These are phyloP conservation scores for Anoura caudifer DNA, from an alignment of 2,113 vertebrate genomes.

Conservation along the genomic window DNA sequence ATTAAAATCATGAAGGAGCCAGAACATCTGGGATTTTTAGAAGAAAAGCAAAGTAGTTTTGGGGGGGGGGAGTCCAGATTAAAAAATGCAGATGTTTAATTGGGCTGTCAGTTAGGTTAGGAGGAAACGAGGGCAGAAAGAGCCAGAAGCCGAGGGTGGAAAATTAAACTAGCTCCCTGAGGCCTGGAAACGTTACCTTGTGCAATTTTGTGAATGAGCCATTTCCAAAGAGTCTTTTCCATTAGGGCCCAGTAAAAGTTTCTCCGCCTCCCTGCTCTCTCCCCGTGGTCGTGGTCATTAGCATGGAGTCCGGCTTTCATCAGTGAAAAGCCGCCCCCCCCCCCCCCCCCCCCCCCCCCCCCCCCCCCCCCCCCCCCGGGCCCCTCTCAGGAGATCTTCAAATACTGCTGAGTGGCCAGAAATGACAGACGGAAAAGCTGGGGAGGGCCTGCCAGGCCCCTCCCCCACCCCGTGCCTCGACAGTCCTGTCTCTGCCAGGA, in stretches of 20 bases:
- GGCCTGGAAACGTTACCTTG: slow-evolving; percentile 28
- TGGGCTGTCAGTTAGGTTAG: slow-evolving; percentile 44
- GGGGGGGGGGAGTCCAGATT: slow-evolving; percentile 25
- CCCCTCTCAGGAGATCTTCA: slow-evolving; percentile 79
- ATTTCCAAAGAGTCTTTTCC: slow-evolving; percentile 53
- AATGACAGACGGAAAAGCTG: slow-evolving; percentile 83
- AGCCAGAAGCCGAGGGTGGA: slow-evolving; percentile 56
- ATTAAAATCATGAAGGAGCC: slow-evolving; percentile 41
- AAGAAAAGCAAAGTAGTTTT: slow-evolving; percentile 33
- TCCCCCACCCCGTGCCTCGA: slow-evolving; percentile 76
- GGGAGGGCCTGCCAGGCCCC: slow-evolving; percentile 81
- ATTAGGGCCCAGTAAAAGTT: slow-evolving; percentile 56
- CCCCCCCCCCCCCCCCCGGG: background rate
- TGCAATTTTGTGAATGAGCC: slow-evolving; percentile 44
- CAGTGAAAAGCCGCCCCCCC: slow-evolving; percentile 47
- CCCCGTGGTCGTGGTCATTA: slow-evolving; percentile 57
- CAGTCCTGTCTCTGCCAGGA: slow-evolving; percentile 85
- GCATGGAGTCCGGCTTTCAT: slow-evolving; percentile 73
- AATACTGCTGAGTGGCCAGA: slow-evolving; percentile 86
- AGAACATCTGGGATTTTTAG: slow-evolving; percentile 48
- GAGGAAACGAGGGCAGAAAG: slow-evolving; percentile 59
- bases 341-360: background rate
- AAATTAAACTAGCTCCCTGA: slow-evolving; percentile 59
- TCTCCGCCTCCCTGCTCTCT: slow-evolving; percentile 15
- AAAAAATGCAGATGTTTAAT: slow-evolving; percentile 61